Conservation (phyloP, 2,797 vertebrate species). For the Emys orbicularis region DNA sequence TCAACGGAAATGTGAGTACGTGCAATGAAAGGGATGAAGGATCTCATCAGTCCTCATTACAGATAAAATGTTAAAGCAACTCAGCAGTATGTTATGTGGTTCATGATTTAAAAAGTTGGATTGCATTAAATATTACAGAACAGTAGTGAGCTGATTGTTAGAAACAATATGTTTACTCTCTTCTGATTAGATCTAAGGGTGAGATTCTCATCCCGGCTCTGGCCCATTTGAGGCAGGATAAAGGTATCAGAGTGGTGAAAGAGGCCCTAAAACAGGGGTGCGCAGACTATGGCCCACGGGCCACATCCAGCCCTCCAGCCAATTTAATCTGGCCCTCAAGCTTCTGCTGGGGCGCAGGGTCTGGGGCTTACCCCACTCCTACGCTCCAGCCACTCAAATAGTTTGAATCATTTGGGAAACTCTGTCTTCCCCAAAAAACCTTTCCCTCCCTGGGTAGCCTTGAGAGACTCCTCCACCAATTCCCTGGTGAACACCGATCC, state of each 20-base stretch:
- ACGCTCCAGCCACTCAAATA: no score
- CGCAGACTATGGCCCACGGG: no score
- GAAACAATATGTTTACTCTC: not conserved
- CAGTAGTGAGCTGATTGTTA: not conserved
- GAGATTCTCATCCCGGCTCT: rapidly evolving
- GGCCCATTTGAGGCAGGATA: not conserved
- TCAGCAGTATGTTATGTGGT: not conserved
- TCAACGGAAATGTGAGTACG: not conserved
- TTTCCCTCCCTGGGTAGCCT: no score
- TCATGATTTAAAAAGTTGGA: not conserved
- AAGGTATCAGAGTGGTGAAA: not conserved
- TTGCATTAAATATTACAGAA: rapidly evolving
- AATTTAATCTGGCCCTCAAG: no score
- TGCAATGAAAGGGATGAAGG: rapidly evolving
- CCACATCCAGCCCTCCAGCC: no score
- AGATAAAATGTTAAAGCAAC: not conserved
- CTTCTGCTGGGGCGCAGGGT: no score
- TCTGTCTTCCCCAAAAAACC: no score
- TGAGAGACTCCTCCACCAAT: no score
- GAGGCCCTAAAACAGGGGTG: not conserved
- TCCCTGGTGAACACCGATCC: no score
- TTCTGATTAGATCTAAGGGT: not conserved
- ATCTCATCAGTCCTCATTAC: rapidly evolving
- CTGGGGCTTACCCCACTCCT: no score
- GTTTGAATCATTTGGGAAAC: no score